Evolutionary conservation across 1,140 invertebrate genomes (phyloP), one percentile per base, ranked within the genome.

Genomic region (Adoxophyes honmai): DNA sequence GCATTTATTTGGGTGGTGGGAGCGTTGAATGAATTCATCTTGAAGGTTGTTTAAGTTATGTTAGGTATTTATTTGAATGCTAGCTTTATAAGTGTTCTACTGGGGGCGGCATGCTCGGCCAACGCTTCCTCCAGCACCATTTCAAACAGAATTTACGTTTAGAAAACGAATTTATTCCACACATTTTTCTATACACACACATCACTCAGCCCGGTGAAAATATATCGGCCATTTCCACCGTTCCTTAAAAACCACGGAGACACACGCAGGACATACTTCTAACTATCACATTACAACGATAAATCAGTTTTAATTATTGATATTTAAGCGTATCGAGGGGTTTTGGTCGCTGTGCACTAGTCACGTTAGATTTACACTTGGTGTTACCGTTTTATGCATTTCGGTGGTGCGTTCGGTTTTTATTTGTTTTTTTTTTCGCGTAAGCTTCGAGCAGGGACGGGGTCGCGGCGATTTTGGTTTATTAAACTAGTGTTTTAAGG

Each of bases 11-110:
- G 82, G 42, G 82, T 84, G 5, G 83, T 88, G 0, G 86, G 86
- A 9, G 83, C 81, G 67, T 86, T 88, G 39, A 88, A 86, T 7
- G 86, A 66, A 78, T 88, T 88, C 86, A 88, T 88, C 68, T 79
- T 86, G 64, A 6, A 52, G 8, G 10, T 35, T 37, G 33, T 28
- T 28, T 18, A 18, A 28, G 0, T 16, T 15, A 42, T 42, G 15
- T 48, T 18, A 44, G 18, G n/a, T n/a, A n/a, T n/a, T n/a, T n/a
- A n/a, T n/a, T n/a, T n/a, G n/a, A n/a, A n/a, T n/a, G n/a, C 15
- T 18, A 44, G 39, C 18, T n/a, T 44, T 48, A 48, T 48, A 48
- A 48, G 1, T 16, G 28, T 21, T 11, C 10, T 21, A 21, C 16
- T 11, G 11, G n/a, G 2, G 42, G 18, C 42, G 18, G 10, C 59